Conservation (phyloP, 92 coral and sea anemone species). For the Porites lobata region DNA sequence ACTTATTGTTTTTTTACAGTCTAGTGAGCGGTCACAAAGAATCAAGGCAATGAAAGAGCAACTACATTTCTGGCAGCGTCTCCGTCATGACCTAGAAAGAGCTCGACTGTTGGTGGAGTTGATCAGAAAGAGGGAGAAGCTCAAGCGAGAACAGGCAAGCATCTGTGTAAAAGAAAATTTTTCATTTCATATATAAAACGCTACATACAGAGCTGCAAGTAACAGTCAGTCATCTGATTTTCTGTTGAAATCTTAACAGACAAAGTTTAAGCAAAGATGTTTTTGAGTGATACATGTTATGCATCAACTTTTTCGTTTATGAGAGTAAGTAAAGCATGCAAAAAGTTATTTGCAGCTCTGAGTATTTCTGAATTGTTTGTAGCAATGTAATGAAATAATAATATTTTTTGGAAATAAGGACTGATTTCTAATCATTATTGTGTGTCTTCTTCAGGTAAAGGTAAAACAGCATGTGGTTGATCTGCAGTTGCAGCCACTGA, state of each 20-base stretch:
- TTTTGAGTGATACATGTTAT: no score
- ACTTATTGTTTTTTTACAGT: constrained; percentile 15
- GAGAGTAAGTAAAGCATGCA: no score
- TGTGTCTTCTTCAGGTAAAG: constrained; percentile 78
- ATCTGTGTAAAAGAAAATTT: not conserved
- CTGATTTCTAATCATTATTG: not conserved
- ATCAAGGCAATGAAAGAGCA: constrained; percentile 99
- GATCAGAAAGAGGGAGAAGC: constrained; percentile 97
- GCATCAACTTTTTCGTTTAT: no score
- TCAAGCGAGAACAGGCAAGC: constrained; percentile 96
- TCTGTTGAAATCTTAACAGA: no score
- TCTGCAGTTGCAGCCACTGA: constrained; percentile 94
- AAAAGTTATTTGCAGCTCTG: no score
- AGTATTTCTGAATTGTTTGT: no score
- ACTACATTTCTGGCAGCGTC: constrained; percentile 98
- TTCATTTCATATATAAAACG: no score
- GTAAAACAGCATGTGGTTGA: constrained; percentile 97
- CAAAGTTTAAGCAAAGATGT: no score
- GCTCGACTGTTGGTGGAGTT: constrained; percentile 96
- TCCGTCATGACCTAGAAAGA: constrained; percentile 97
- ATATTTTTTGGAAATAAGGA: not conserved
- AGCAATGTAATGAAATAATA: not conserved
- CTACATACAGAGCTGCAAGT: no score
- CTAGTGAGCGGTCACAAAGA: constrained; percentile 96
- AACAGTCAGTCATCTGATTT: no score